Conservation (phyloP, 2,113 vertebrate species). For the Pelobates fuscus region DNA sequence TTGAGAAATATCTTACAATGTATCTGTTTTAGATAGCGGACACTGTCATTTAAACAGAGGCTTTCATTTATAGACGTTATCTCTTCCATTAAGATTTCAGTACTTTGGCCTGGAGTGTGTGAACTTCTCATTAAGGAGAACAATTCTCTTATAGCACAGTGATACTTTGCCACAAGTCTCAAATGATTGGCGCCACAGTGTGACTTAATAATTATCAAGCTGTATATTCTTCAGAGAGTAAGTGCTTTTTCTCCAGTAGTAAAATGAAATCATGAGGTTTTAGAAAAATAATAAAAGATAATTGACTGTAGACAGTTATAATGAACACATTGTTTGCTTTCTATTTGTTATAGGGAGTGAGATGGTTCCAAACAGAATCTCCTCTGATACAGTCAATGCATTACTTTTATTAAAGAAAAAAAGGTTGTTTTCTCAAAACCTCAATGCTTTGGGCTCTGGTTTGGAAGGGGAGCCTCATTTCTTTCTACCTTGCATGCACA, state of each 20-base stretch:
- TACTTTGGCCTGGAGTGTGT: constrained; percentile 44
- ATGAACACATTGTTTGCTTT: constrained; percentile 50
- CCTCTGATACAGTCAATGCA: constrained; percentile 53
- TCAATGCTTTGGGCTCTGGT: constrained; percentile 57
- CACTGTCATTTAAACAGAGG: constrained; percentile 16
- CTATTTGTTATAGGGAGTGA: constrained; percentile 52
- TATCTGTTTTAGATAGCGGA: neutral
- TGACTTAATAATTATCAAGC: constrained; percentile 52
- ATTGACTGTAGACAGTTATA: constrained; percentile 54
- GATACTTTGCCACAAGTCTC: constrained; percentile 40
- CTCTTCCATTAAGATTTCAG: constrained; percentile 56
- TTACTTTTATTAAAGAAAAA: constrained; percentile 56
- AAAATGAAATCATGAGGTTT: constrained; percentile 52
- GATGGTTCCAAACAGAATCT: constrained; percentile 55
- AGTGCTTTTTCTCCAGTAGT: constrained; percentile 53
- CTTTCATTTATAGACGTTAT: neutral
- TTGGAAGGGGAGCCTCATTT: constrained; percentile 55
- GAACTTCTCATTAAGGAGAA: constrained; percentile 46
- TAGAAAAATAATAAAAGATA: constrained; percentile 58
- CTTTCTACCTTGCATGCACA: constrained; percentile 49
- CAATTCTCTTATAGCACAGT: constrained; percentile 34
- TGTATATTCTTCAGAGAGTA: constrained; percentile 25
- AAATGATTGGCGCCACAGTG: constrained; percentile 49
- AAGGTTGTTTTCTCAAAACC: constrained; percentile 58
- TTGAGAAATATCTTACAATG: constrained; percentile 11